Evolutionary conservation across 1,140 invertebrate genomes (phyloP), one percentile per base, ranked within the genome.

Genomic region (Scaptomyza hsui): DNA sequence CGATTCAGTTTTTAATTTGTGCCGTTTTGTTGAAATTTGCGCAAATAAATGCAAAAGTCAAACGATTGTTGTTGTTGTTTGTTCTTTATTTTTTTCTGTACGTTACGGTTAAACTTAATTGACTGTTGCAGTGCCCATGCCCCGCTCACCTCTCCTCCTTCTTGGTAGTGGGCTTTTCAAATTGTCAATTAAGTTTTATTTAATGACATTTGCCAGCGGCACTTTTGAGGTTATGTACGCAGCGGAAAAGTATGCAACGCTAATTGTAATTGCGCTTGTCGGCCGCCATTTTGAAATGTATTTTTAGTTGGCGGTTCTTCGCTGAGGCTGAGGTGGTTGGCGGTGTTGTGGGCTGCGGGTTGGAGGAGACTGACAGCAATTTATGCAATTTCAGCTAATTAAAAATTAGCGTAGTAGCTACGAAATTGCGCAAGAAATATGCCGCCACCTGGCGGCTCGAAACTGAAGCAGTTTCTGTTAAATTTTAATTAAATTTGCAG

Each of bases 181-280:
- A 85, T 86, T 89, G 85, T 89, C 85, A 89, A 89, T 89, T 89
- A 89, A 89, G 86, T 86, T 89, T 89, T 89, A 89, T 89, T 89
- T 89, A 89, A 86, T 89, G 80, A 73, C 65, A 89, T 75, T 89
- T 89, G 65, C 78, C 78, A 77, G 82, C 18, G 41, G 55, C 52
- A 68, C 64, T 65, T 72, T 83, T 85, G 79, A 85, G 80, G 76
- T 76, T 85, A 76, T 80, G 72, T 79, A 57, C 52, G 53, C n/a
- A 19, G 56, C 49, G 52, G 65, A 56, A 53, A 85, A 85, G 81
- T 88, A 78, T 86, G 81, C 82, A 77, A 78, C 26, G 63, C 73
- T 86, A 85, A 86, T 81, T 74, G 69, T 88, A 85, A 85, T 85
- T 74, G 70, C 72, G 51, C 42, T 51, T 41, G 53, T 69, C 29